Conservation (phyloP, 2,113 vertebrate species). For the Bothrops jararaca region DNA sequence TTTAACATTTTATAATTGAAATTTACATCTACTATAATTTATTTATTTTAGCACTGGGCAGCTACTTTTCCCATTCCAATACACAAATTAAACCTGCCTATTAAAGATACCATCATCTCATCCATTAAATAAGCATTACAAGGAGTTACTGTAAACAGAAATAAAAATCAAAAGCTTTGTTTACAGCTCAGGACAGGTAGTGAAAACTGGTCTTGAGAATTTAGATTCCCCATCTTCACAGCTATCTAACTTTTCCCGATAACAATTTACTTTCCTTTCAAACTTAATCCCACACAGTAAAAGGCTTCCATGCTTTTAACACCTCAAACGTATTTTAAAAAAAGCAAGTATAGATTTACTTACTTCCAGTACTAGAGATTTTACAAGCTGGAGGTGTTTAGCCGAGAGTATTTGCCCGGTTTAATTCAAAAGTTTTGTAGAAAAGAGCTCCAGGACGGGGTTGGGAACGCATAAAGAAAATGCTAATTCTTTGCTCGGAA, state of each 20-base stretch:
- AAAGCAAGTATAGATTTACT: neutral
- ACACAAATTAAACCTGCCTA: neutral
- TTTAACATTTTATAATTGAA: neutral
- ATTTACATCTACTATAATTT: neutral
- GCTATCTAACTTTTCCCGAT: neutral
- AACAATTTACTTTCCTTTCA: neutral
- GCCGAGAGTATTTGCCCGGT: neutral
- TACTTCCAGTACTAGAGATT: neutral
- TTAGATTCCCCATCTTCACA: neutral
- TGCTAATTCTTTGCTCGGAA: too few relatives aligned
- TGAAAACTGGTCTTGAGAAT: neutral
- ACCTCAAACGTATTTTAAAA: neutral
- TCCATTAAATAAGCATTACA: neutral
- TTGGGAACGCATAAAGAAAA: neutral
- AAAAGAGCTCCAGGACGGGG: neutral
- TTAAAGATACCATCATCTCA: neutral
- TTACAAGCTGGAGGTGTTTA: neutral
- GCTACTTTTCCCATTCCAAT: neutral
- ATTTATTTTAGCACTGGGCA: neutral
- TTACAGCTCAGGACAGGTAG: neutral
- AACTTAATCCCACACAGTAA: neutral
- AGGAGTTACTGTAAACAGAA: neutral
- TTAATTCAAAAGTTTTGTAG: neutral
- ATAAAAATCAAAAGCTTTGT: neutral
- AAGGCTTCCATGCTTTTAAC: neutral